Conservation (phyloP, 2,797 vertebrate genomes). For the Etheostoma nigrum region DNA sequence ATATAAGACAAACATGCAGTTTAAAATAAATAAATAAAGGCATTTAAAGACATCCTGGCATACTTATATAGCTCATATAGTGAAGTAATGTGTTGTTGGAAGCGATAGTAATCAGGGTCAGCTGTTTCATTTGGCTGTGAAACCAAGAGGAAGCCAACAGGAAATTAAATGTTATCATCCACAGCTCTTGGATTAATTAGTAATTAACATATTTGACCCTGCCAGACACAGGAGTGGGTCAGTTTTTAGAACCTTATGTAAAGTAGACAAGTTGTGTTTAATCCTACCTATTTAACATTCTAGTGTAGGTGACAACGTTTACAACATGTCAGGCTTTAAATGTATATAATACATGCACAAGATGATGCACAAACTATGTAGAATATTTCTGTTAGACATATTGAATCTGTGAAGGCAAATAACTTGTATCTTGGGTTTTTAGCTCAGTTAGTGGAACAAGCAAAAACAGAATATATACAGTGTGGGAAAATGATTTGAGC, state of each 20-base stretch:
- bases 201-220: conserved; percentile 55
- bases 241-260: neutral
- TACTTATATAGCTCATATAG: neutral
- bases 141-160: conserved; percentile 6
- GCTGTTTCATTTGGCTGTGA: neutral
- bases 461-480: neutral
- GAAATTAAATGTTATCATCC: conserved; percentile 17
- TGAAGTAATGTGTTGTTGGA: neutral
- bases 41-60: neutral
- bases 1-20: neutral
- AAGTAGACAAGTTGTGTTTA: neutral
- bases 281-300: neutral
- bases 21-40: neutral
- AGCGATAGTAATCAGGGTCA: neutral
- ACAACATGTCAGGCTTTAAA: neutral
- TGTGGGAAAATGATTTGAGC: neutral
- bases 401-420: neutral
- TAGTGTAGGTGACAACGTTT: neutral
- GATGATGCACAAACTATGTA: too few relatives aligned
- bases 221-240: neutral
- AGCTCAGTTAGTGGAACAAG: neutral
- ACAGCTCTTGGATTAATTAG: conserved; percentile 35
- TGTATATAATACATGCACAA: neutral
- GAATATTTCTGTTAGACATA: neutral
- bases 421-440: neutral